phyloP scores from a whole-genome alignment of 2,797 vertebrate genomes.

The Silurus aristotelis region DNA sequence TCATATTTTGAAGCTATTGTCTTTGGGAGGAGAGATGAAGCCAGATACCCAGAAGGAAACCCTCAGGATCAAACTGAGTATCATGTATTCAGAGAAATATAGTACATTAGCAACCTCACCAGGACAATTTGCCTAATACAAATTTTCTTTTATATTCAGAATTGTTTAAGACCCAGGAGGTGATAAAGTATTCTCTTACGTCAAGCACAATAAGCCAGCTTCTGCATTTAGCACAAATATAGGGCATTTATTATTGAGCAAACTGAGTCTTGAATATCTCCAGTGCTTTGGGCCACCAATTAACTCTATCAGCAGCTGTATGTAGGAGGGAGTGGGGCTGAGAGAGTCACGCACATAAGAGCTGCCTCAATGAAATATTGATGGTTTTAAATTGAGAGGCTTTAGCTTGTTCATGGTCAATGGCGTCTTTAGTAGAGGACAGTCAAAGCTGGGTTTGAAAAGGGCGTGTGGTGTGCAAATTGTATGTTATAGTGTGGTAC shows the following conservation, averaged over 20 bases:
- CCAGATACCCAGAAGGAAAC: not conserved
- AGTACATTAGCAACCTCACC: not conserved
- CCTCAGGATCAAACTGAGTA: not conserved
- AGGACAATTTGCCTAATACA: not conserved
- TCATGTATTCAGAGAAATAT: no score
- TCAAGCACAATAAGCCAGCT: conserved; percentile 62
- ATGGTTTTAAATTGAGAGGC: conserved; percentile 79
- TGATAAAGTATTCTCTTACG: conserved; percentile 46
- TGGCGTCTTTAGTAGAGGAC: conserved; percentile 62
- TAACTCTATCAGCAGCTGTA: conserved; percentile 71
- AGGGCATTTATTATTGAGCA: conserved; percentile 78
- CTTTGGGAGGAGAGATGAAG: not conserved
- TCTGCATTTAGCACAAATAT: conserved; percentile 73
- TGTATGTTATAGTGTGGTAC: conserved; percentile 63
- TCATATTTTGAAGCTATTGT: not conserved
- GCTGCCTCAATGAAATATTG: conserved; percentile 76
- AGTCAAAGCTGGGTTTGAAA: conserved; percentile 41
- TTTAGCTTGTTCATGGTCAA: conserved; percentile 74
- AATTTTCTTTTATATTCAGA: not conserved
- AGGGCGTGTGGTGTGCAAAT: conserved; percentile 68
- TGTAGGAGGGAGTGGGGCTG: conserved; percentile 54
- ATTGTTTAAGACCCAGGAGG: not conserved
- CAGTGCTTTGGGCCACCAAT: conserved; percentile 79
- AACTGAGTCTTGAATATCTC: conserved; percentile 77
- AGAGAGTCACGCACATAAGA: conserved; percentile 63